Evolutionary conservation across 1,140 invertebrate genomes (phyloP), one percentile per base, ranked within the genome.

Genomic region (Zaprionus davidi): DNA sequence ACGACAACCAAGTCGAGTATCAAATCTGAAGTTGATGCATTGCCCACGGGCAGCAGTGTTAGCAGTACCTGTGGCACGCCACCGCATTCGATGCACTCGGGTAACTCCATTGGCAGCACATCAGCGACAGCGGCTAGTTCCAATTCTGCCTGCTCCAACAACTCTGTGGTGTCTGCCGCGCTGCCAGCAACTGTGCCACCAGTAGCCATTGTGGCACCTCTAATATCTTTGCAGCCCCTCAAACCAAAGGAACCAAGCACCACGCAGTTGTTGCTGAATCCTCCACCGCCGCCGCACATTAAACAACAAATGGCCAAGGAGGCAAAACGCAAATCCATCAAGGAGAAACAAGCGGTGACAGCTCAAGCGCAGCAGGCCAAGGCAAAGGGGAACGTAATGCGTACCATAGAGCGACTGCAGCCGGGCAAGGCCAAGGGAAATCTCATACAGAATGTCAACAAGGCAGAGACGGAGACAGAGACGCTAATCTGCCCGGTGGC

Each of bases 361-460:
- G 87, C 78, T 0, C 86, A 85, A n/a, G 86, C 86, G 4, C 81
- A 85, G 58, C 91, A 92, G 64, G 76, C 84, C 7, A 81, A 93
- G 9, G 94, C 95, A 90, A 94, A 95, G 88, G 94, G 95, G 79
- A 96, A 97, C 93, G 94, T 97, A 59, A 96, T 97, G 91, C 93
- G 96, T 72, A 97, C 96, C 2, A 97, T 97, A 66, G 96, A 97
- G 70, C 93, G 97, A 51, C 92, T 97, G 24, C 96, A 97, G 81
- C 96, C 96, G 9, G 97, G 96, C 5, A 97, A 97, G 93, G 96
- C 96, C 77, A 97, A 97, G 93, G 96, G 96, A 2, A 97, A 97
- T 93, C 93, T 97, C n/a, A 93, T 97, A 17, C 93, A 93, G 65
- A 94, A 93, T 70, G 93, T 94, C 74, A 88, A 93, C 68, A 94